Conservation (phyloP, 1,140 invertebrate species). For the Thaumatotibia leucotreta region DNA sequence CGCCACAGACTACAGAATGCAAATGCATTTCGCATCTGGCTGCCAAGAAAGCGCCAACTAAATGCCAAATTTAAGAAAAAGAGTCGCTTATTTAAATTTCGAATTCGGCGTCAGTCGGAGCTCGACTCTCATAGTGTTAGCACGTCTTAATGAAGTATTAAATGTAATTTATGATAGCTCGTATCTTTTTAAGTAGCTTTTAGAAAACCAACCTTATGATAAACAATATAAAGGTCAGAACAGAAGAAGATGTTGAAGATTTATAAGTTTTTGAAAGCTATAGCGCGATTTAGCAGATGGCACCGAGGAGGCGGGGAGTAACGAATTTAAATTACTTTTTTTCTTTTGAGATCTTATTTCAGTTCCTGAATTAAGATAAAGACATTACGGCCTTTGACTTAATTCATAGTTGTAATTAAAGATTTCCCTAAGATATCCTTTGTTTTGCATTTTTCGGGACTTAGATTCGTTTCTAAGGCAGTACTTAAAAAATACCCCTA, state of each 20-base stretch:
- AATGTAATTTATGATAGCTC: background rate
- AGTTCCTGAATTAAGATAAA: background rate
- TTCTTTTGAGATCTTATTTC: background rate
- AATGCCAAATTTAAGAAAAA: background rate
- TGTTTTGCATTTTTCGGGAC: background rate
- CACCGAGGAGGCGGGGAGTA: background rate
- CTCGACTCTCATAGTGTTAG: background rate
- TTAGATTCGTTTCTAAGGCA: background rate
- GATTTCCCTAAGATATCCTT: background rate
- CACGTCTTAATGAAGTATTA: background rate
- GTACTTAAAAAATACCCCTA: background rate
- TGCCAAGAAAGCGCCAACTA: background rate
- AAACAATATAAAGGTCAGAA: background rate
- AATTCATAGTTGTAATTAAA: constrained; percentile 12
- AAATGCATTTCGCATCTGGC: background rate
- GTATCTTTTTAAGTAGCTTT: background rate
- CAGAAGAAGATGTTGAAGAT: background rate
- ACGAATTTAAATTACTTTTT: constrained; percentile 13
- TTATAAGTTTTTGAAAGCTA: background rate
- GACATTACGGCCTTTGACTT: background rate
- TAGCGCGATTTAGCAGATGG: constrained; percentile 4
- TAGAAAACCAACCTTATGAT: background rate
- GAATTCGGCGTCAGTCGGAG: background rate
- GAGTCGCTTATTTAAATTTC: background rate
- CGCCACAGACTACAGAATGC: background rate